phyloP scores from a whole-genome alignment of 2,888 invertebrate genomes.

The Meandrusa payeni region DNA sequence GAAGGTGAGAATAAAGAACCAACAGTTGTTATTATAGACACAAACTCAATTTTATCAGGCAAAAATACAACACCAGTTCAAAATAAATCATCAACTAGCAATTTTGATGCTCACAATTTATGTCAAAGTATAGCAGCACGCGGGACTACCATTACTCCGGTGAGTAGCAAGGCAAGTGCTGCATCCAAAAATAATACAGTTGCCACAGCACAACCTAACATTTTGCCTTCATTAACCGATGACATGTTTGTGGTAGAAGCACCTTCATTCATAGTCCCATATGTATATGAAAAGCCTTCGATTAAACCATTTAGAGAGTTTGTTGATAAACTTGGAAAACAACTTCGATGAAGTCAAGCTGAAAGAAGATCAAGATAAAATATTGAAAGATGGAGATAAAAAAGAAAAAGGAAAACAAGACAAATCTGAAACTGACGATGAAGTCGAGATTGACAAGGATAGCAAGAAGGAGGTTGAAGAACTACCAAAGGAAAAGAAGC shows the following conservation, averaged over 20 bases:
- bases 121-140: slow-evolving; percentile 73
- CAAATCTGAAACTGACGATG: slow-evolving; percentile 48
- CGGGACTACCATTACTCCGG: slow-evolving; percentile 79
- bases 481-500: slow-evolving; percentile 48
- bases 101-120: slow-evolving; percentile 60
- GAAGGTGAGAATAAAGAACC: slow-evolving; percentile 84
- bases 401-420: slow-evolving; percentile 61
- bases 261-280: slow-evolving; percentile 95
- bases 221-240: slow-evolving; percentile 92
- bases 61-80: slow-evolving; percentile 45
- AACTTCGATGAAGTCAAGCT: slow-evolving; percentile 77
- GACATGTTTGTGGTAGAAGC: slow-evolving; percentile 97
- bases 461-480: slow-evolving; percentile 39
- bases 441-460: slow-evolving; percentile 38
- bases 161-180: slow-evolving; percentile 51
- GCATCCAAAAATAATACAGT: slow-evolving; percentile 32
- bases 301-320: slow-evolving; percentile 89
- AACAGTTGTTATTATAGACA: slow-evolving; percentile 91
- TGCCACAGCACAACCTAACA: slow-evolving; percentile 55
- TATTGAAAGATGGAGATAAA: slow-evolving; percentile 54
- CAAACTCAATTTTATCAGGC: slow-evolving; percentile 84
- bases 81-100: slow-evolving; percentile 44
- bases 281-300: slow-evolving; percentile 95
- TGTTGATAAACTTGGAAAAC: slow-evolving; percentile 83
- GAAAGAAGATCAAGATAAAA: slow-evolving; percentile 59